Evolutionary conservation across 2,888 invertebrate species (phyloP).

Genomic region (Gastracanthus pulcherrimus): DNA sequence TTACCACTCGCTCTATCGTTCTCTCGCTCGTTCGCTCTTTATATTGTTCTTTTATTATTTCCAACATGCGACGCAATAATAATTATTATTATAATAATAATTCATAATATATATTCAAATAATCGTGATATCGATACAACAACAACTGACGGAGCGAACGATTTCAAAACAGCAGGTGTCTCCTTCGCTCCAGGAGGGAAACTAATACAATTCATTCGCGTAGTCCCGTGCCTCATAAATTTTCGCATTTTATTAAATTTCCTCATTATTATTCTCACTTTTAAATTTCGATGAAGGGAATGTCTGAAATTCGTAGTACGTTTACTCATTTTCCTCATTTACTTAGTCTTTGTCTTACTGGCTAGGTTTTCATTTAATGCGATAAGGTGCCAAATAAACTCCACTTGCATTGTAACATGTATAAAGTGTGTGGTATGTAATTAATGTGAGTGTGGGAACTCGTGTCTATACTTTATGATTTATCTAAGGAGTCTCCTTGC

Average conservation of each 20-base stretch:
- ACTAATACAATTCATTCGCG: slow-evolving; percentile 54
- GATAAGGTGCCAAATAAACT: slow-evolving; percentile 46
- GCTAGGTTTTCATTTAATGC: slow-evolving; percentile 35
- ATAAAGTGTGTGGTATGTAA: slow-evolving; percentile 28
- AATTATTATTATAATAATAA: slow-evolving; percentile 60
- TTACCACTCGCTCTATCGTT: slow-evolving; percentile 54
- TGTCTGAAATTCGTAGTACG: slow-evolving; percentile 52
- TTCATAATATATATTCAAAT: slow-evolving; percentile 61
- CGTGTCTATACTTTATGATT: slow-evolving; percentile 27
- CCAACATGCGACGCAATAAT: slow-evolving; percentile 58
- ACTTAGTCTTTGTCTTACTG: slow-evolving; percentile 46
- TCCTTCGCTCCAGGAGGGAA: slow-evolving; percentile 54
- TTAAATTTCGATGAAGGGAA: slow-evolving; percentile 56
- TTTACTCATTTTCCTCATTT: slow-evolving; percentile 33
- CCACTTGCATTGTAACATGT: slow-evolving; percentile 26
- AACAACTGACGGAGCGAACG: slow-evolving; percentile 59
- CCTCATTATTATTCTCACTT: slow-evolving; percentile 40
- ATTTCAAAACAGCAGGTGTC: slow-evolving; percentile 49
- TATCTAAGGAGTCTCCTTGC: slow-evolving; percentile 24
- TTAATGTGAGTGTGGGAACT: slow-evolving; percentile 12
- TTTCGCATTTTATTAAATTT: slow-evolving; percentile 26
- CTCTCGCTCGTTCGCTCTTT: slow-evolving; percentile 55
- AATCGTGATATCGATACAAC: slow-evolving; percentile 60
- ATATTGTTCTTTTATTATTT: slow-evolving; percentile 56
- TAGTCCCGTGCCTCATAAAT: slow-evolving; percentile 52